Base-by-base conservation (phyloP, 2,797 vertebrate species). In the Chiroxiphia lanceolata region DNA sequence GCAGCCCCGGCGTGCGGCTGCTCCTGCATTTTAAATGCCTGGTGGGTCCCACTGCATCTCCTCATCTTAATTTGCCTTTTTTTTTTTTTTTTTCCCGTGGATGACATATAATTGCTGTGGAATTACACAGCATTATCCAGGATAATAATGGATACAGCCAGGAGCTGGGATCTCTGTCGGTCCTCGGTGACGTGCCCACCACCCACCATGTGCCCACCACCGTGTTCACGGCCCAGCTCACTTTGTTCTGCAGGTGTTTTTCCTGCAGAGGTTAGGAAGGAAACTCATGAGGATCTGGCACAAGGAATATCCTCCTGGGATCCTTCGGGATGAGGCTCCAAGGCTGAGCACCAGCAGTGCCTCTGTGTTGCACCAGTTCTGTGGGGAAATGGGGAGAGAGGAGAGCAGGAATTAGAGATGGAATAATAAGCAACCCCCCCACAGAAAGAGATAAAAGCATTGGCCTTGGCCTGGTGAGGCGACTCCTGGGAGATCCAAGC, bases 161-260 rank as follows among this genome's bases (percentile, higher is more conserved):
- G 63, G n/a, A 87, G 26, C 17, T 1, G 9, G 65, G 67, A 18
- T 26, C 63, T 65, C 57, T 3, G 6, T 6, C 2, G 1, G 2
- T 33, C 44, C 77, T 63, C 47, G 3, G 9, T 2, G 6, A 23
- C 1, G 33, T 5, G 47, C 4, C 44, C 59, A 2, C 29, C 3
- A 5, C 3, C 40, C n/a, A 3, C 0, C 20, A 40, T 68, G 47
- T 5, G 51, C 4, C 42, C 63, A 2, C 29, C 3, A 6, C 3
- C 40, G 36, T 64, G 21, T 53, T 44, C 17, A 16, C 11, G 48
- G 74, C 40, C 54, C 13, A 38, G 10, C 15, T 53, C 14, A 0
- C 45, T 75, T n/a, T 6, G 47, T 60, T 42, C 69, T n/a, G 31
- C 27, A 16, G 45, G 42, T 34, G n/a, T 34, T 70, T n/a, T n/a